These are phyloP conservation scores for Corvus hawaiiensis DNA, from an alignment of 2,113 vertebrate species.

Conservation along the genomic window DNA sequence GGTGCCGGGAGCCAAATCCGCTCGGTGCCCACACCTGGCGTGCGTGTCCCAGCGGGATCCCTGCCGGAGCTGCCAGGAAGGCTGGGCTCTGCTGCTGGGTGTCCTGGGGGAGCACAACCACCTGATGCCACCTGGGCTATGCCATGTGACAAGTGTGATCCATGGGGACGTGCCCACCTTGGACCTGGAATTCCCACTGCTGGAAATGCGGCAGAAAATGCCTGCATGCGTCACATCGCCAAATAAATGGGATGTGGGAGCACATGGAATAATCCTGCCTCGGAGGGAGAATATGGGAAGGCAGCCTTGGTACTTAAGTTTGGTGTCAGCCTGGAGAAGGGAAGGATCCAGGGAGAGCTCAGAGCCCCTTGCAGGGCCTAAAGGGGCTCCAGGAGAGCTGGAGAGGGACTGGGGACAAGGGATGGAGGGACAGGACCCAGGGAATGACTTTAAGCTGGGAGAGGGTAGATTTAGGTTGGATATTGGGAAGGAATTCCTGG, in stretches of 20 bases:
- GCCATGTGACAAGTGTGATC: fast-evolving
- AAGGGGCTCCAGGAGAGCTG: background rate
- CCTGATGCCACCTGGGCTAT: background rate
- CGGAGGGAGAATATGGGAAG: background rate
- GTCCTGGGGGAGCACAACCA: fast-evolving
- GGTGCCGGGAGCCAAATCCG: fast-evolving
- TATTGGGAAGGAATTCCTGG: background rate
- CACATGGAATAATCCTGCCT: background rate
- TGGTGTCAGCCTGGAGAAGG: background rate
- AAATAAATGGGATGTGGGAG: background rate
- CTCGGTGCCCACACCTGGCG: background rate
- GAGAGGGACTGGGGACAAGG: background rate
- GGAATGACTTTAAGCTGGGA: background rate
- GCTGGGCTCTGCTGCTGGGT: background rate
- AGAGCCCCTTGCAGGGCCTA: background rate
- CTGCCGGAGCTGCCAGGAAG: fast-evolving
- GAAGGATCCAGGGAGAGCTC: background rate
- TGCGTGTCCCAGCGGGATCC: background rate
- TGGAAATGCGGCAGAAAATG: background rate
- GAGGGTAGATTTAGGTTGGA: background rate
- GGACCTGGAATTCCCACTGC: fast-evolving
- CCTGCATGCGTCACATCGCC: fast-evolving
- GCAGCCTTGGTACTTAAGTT: background rate
- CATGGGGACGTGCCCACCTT: background rate
- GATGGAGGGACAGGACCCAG: background rate